Evolutionary conservation across 23 tunicate genomes (phyloP), one percentile per base, ranked within the genome.

Genomic region (Diplosoma virens): DNA sequence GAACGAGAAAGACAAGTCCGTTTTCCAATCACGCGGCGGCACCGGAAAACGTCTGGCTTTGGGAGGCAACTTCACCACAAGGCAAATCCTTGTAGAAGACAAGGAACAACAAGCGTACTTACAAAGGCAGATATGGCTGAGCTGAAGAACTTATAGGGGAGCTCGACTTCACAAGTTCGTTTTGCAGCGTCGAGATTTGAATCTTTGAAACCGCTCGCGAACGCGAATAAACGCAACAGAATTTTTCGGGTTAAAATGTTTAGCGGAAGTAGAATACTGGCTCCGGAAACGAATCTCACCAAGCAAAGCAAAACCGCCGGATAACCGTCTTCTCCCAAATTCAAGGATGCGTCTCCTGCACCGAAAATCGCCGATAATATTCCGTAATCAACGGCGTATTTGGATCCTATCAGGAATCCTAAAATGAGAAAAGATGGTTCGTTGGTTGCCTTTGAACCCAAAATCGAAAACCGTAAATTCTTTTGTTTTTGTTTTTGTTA

Each of bases 341-440:
- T n/a, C n/a, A n/a, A n/a, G n/a, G n/a, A n/a, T n/a, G n/a, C n/a
- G n/a, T n/a, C n/a, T n/a, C n/a, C n/a, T n/a, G n/a, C n/a, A n/a
- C n/a, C n/a, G n/a, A n/a, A n/a, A n/a, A n/a, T n/a, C n/a, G n/a
- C n/a, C n/a, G n/a, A 25, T 23, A 33, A 25, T 24, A 33, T 59
- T n/a, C 45, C 32, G 22, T 4, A 20, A 21, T 73, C 64, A 29
- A 60, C 23, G 17, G 69, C 34, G 24, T 76, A 78, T 27, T 72
- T 60, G 24, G 93, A 86, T 23, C 93, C 93, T 17, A 75, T 58
- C 22, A 86, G 1, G 33, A 86, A 74, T 65, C 93, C 93, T 86
- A 56, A 37, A 86, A 45, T 9, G 52, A 11, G 16, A 45, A 11
- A 45, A 11, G 16, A 16, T 11, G 14, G n/a, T n/a, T n/a, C n/a